Evolutionary conservation across 2,797 vertebrate genomes (phyloP).

Genomic region (Astyanax mexicanus): DNA sequence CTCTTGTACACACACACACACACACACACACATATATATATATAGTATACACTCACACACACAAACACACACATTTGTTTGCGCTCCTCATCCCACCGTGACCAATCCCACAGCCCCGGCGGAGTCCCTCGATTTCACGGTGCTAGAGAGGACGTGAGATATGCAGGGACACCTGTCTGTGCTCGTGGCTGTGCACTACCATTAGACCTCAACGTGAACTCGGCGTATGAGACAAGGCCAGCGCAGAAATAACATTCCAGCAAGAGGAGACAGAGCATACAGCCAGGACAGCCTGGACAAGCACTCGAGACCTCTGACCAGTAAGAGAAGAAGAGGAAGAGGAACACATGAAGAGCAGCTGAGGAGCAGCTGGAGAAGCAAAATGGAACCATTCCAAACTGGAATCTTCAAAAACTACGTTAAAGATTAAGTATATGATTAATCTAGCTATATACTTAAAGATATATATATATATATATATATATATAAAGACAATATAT

Average conservation of each 20-base stretch:
- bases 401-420: background rate
- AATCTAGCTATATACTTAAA: too few relatives aligned
- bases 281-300: conserved; percentile 2
- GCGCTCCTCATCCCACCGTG: conserved; percentile 42
- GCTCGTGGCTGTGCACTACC: conserved; percentile 11
- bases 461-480: background rate
- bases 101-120: conserved; percentile 39
- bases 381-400: background rate
- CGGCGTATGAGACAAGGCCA: conserved; percentile 42
- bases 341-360: conserved; percentile 8
- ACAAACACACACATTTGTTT: conserved; percentile 23
- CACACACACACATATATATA: background rate
- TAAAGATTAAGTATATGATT: background rate
- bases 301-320: background rate
- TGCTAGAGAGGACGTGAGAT: conserved; percentile 18
- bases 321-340: conserved; percentile 20
- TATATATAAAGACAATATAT: too few relatives aligned
- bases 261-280: background rate
- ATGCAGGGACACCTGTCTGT: conserved; percentile 42
- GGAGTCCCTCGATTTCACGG: conserved; percentile 44
- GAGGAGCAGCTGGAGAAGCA: conserved; percentile 18
- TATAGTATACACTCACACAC: background rate
- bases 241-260: conserved; percentile 37
- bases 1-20: background rate
- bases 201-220: conserved; percentile 32